A percentile compares a stretch with the other conserved stretches of the same genome.
These are phyloP conservation scores for Drosophila melanosoma DNA, from an alignment of 2,888 invertebrate genomes.

Conservation along the genomic window DNA sequence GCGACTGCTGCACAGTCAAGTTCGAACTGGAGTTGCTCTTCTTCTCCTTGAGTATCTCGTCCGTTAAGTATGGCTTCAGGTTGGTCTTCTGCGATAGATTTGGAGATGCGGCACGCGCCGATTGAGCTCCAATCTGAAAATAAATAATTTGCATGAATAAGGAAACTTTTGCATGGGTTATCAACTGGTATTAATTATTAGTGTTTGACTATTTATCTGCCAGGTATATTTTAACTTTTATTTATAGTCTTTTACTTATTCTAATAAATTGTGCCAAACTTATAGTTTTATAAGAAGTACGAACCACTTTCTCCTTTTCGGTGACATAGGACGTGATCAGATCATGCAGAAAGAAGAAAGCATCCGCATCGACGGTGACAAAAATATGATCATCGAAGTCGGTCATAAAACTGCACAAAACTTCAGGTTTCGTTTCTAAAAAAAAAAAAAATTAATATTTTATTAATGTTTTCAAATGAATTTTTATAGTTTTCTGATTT, in stretches of 20 bases:
- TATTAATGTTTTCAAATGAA: background rate
- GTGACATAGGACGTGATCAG: constrained; percentile 97
- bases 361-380: constrained; percentile 98
- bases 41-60: constrained; percentile 82
- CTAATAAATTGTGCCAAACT: background rate
- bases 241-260: too few relatives aligned
- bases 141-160: background rate
- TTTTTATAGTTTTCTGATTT: background rate
- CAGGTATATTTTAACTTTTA: background rate
- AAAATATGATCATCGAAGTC: constrained; percentile 99
- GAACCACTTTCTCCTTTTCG: constrained; percentile 94
- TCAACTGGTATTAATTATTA: background rate
- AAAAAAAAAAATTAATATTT: constrained; percentile 4
- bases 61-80: constrained; percentile 78
- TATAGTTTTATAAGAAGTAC: constrained; percentile 48
- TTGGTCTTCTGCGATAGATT: constrained; percentile 83
- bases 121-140: constrained; percentile 82
- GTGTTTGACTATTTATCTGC: background rate
- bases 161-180: background rate
- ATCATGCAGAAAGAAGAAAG: constrained; percentile 98
- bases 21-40: constrained; percentile 59
- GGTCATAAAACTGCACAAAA: constrained; percentile 98
- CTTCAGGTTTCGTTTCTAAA: constrained; percentile 92
- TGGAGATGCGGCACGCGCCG: constrained; percentile 84
- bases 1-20: constrained; percentile 67